Base-by-base conservation (phyloP, 2,113 vertebrate genomes). In the Carassius gibelio region DNA sequence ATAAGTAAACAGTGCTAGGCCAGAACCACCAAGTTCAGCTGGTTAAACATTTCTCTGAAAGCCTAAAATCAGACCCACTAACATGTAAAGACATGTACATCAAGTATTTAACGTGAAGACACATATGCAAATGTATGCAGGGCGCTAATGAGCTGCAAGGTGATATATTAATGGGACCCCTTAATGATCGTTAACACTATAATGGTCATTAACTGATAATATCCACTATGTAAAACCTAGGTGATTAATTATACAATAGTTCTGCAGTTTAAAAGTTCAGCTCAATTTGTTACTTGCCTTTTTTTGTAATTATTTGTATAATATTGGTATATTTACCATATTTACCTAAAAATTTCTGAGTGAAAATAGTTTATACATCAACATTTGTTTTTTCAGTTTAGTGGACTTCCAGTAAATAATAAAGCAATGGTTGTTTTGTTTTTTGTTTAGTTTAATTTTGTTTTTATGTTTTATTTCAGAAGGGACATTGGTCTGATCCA, bases 1-100 rank as follows among this genome's bases (percentile, higher is more conserved):
- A 79, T n/a, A 42, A 79, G 55, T 61, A 61, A 61, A 79, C 76
- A 61, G 55, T 19, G 26, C 34, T 76, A 84, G 64, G 71, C 91
- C 86, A 71, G 34, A 86, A 57, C 17, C 8, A 48, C 64, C 68
- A 72, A 61, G 74, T 74, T 81, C 66, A 81, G 55, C n/a, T 30
- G 84, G 23, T 72, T 38, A 83, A 83, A 74, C 50, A 36, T 75
- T 71, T 36, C 50, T 1, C 30, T 9, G 9, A 71, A 21, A 23
- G 59, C 10, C 79, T 59, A 26, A 19, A 19, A 45, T 79, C 66
- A 61, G 71, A 34, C 11, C 21, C 15, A 19, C 6, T 34, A 75
- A 74, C 84, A 61, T 86, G 84, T 81, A 61, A 72, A 71, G 77
- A 62, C 84, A 81, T 26, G 84, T 62, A 42, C 50, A 42, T 17